Base-by-base conservation (phyloP, 35 echinoderm and acorn worm species). In the Ophiothrix spiculata region DNA sequence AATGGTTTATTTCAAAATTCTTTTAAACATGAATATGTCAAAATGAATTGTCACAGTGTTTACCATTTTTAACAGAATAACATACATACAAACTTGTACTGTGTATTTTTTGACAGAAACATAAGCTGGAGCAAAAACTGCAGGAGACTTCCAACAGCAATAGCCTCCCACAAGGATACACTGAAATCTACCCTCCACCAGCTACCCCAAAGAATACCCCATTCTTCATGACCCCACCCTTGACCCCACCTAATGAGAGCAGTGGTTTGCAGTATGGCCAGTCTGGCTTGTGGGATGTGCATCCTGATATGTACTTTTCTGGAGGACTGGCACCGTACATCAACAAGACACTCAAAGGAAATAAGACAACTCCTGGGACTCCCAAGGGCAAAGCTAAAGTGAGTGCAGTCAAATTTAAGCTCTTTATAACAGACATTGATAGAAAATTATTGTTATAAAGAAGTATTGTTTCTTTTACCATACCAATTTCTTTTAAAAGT, bases 171-270 rank as follows among this genome's bases (percentile, higher is more conserved):
- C 46, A 87, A 33, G 73, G 76, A 11, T 46, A 78, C 40, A 78
- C 75, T 63, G 76, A 41, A 19, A 76, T 39, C 31, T 76, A 77
- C 37, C n/a, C n/a, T n/a, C 83, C 77, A 35, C 85, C 90, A 1
- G 76, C 89, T 13, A 88, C 81, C 23, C 93, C 93, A 54, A 91
- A 95, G 90, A 95, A 95, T 78, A 88, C 90, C 0, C 93, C 93
- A 35, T 90, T 95, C 56, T 95, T 91, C 81, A 95, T 95, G 90
- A 91, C 93, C 54, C 93, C 93, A 25, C 93, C 93, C 36, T 56
- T 95, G 35, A 92, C 89, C 56, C 93, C 93, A 39, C 93, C 93
- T 32, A 84, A 79, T 91, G 93, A 95, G 80, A 87, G 81, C 49
- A 84, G 36, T 32, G 78, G 78, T 1, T 42, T 84, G 16, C 15